A percentile compares a stretch with the other conserved stretches of the same genome.
Conservation (phyloP, 2,797 vertebrate species). For the Heteromormyrus szaboi region DNA sequence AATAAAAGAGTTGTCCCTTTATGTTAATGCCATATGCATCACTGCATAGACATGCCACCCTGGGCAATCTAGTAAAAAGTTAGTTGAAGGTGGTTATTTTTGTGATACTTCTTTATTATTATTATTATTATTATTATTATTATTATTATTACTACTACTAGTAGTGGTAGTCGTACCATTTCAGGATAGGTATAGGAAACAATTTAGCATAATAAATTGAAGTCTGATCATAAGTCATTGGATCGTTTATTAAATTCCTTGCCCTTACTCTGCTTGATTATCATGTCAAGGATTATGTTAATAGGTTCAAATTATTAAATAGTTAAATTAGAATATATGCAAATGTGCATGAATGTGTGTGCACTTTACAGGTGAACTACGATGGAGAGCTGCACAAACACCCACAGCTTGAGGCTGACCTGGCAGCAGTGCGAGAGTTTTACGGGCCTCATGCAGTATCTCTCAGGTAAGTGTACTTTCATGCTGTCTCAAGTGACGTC, state of each 20-base stretch:
- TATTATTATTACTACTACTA: neutral
- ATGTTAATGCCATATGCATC: neutral
- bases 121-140: neutral
- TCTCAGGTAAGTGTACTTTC: slow-evolving; percentile 68
- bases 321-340: neutral
- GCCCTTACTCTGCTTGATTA: neutral
- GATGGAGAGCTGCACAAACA: slow-evolving; percentile 83
- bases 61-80: neutral
- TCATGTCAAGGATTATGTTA: neutral
- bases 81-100: neutral
- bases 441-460: slow-evolving; percentile 79
- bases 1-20: neutral
- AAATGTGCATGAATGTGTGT: neutral
- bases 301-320: neutral
- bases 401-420: slow-evolving; percentile 75
- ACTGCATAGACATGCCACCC: neutral
- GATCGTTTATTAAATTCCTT: neutral
- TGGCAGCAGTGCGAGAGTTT: slow-evolving; percentile 77
- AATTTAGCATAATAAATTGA: neutral
- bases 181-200: neutral
- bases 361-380: slow-evolving; percentile 66
- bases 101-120: neutral
- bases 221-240: neutral
- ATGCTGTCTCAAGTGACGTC: neutral
- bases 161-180: neutral